Evolutionary conservation across 2,113 vertebrate species (phyloP), one percentile per base, ranked within the genome.

Genomic region (Lynx canadensis): DNA sequence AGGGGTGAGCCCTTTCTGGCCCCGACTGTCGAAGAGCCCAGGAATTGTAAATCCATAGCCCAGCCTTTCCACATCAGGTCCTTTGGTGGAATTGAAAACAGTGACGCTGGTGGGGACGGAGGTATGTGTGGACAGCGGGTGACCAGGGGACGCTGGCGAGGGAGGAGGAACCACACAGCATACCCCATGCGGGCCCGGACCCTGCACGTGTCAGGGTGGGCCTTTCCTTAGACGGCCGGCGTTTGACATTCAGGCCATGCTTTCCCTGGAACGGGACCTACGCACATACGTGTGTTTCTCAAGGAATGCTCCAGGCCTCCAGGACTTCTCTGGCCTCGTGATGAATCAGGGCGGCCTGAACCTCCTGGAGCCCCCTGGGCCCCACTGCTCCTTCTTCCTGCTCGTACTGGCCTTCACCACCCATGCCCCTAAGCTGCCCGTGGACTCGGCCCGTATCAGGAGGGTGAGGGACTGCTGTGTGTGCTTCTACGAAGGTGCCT

Each of bases 401-500:
- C 45, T 14, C 4, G 21, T 1, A 1, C 14, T 60, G 11, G 2
- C 38, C 36, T 41, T 50, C 27, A 69, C 41, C 21, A 60, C 5
- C n/a, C 9, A 18, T 14, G n/a, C 38, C 6, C n/a, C 25, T 33
- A 4, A 2, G 15, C 21, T 13, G 0, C 74, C 19, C 4, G 1
- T 2, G 57, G 29, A 5, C 3, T 1, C 33, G 52, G 45, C 36
- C n/a, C 19, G 0, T n/a, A 13, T 8, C 18, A 1, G 45, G 45
- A 63, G 41, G 31, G 4, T 36, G 6, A 1, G 15, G 29, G 69
- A 19, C 31, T 21, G 41, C 80, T 19, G 0, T 19, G 10, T 50
- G 27, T 10, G 50, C 5, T 48, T 38, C 36, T 83, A 1, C 29
- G 21, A 25, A 78, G 52, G 23, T 38, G 21, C 29, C 21, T 4